Conservation (phyloP, 2,888 invertebrate genomes). For the Creontiades dilutus region DNA sequence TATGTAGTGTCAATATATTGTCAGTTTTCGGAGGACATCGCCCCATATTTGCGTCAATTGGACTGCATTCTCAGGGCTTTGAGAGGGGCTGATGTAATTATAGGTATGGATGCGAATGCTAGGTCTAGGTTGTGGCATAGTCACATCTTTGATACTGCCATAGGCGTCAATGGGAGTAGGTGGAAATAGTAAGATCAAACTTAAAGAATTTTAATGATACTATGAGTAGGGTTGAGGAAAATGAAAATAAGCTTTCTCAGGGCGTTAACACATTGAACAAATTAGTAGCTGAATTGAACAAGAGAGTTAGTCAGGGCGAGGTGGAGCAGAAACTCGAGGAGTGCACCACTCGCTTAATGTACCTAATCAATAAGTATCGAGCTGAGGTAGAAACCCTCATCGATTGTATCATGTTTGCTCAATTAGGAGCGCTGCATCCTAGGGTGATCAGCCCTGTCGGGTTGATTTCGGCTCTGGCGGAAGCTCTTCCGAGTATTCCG, state of each 20-base stretch:
- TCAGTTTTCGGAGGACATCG: too few species aligned
- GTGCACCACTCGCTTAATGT: not conserved
- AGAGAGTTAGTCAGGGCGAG: not conserved
- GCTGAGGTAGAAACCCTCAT: not conserved
- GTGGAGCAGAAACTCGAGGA: not conserved
- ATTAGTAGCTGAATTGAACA: not conserved
- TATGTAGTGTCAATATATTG: too few species aligned
- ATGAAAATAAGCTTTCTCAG: not conserved
- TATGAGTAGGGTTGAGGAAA: not conserved
- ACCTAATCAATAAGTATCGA: conserved; percentile 2
- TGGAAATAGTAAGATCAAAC: not conserved
- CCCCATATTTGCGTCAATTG: too few species aligned
- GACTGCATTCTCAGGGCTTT: too few species aligned
- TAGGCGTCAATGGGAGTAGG: too few species aligned
- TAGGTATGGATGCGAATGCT: too few species aligned
- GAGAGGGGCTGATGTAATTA: too few species aligned
- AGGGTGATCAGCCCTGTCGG: not conserved
- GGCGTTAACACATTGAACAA: not conserved
- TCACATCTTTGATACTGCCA: too few species aligned
- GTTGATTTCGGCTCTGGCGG: not conserved
- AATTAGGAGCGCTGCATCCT: not conserved
- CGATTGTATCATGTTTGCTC: not conserved
- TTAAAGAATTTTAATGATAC: not conserved
- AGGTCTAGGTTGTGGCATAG: too few species aligned
- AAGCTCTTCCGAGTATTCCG: not conserved